Percentiles rank a stretch among this genome's conserved stretches.
phyloP scores from a whole-genome alignment of 2,113 vertebrate species.

The Albula glossodonta region DNA sequence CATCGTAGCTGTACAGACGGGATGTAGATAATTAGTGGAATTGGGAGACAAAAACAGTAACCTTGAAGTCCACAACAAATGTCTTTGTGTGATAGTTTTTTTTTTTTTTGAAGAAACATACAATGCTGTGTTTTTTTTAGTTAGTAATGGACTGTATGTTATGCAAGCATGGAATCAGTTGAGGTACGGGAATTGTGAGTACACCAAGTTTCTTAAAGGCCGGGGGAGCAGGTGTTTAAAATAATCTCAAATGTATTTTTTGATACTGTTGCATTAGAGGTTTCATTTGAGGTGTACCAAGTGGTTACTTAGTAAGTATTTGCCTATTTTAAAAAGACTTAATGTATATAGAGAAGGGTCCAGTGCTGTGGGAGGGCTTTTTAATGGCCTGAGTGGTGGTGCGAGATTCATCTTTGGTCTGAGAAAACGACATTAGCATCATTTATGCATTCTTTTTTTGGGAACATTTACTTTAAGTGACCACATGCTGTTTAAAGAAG shows the following conservation, averaged over 20 bases:
- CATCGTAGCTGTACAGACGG: not conserved
- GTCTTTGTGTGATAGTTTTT: not conserved
- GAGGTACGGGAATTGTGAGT: not conserved
- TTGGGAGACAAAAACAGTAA: conserved; percentile 1
- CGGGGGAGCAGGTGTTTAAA: not conserved
- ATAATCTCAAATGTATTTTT: not conserved
- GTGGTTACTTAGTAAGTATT: conserved; percentile 14
- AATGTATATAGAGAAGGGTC: not conserved
- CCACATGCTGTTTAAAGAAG: conserved; percentile 1
- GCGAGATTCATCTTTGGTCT: not conserved
- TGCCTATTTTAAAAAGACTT: not conserved
- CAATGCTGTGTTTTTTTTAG: not conserved
- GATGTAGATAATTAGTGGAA: not conserved
- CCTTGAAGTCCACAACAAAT: not conserved
- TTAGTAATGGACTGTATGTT: conserved; percentile 4
- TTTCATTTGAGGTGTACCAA: not conserved
- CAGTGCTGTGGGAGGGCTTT: not conserved
- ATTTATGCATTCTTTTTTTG: not conserved
- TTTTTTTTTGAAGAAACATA: not conserved
- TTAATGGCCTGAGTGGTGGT: conserved; percentile 8
- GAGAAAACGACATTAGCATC: not conserved
- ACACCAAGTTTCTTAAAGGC: not conserved
- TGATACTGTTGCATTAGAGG: not conserved
- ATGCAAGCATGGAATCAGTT: not conserved
- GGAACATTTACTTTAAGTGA: conserved; percentile 2